phyloP scores from a whole-genome alignment of 1,140 invertebrate genomes.

The Heterodera carotae region DNA sequence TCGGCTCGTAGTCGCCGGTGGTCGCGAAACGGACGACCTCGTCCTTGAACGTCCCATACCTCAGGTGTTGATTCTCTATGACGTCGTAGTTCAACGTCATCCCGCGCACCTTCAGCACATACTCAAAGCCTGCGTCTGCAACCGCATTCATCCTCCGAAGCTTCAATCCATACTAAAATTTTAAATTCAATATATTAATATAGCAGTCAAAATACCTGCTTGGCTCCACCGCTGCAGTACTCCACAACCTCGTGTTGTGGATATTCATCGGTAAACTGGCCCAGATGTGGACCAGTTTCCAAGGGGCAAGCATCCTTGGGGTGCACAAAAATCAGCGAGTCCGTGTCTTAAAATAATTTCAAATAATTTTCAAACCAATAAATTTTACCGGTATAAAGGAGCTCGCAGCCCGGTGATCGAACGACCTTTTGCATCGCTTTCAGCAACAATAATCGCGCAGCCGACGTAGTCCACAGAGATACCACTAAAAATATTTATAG shows the following conservation, averaged over 20 bases:
- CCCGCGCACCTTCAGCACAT: conserved; percentile 11
- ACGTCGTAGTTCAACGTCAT: conserved; percentile 12
- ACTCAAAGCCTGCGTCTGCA: not conserved
- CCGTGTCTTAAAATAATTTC: not conserved
- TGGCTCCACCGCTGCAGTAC: not conserved
- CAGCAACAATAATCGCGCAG: conserved; percentile 2
- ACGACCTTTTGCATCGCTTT: conserved; percentile 13
- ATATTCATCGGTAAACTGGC: too few relatives aligned
- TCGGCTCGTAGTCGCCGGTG: not conserved
- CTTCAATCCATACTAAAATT: not conserved
- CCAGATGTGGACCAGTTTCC: not conserved
- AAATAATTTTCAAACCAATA: not conserved
- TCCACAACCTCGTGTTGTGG: not conserved
- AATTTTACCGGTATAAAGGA: conserved; percentile 6
- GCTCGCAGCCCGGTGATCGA: not conserved
- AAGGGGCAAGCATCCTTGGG: not conserved
- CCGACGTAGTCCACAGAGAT: conserved; percentile 17
- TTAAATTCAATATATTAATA: too few relatives aligned
- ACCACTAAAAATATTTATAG: not conserved
- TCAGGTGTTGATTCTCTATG: not conserved
- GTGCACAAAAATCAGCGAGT: not conserved
- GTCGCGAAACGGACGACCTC: not conserved
- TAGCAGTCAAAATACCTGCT: too few relatives aligned
- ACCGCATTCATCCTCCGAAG: not conserved
- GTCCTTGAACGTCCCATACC: conserved; percentile 6